Conservation (phyloP, 2,888 invertebrate genomes). For the Habrosyne pyritoides region DNA sequence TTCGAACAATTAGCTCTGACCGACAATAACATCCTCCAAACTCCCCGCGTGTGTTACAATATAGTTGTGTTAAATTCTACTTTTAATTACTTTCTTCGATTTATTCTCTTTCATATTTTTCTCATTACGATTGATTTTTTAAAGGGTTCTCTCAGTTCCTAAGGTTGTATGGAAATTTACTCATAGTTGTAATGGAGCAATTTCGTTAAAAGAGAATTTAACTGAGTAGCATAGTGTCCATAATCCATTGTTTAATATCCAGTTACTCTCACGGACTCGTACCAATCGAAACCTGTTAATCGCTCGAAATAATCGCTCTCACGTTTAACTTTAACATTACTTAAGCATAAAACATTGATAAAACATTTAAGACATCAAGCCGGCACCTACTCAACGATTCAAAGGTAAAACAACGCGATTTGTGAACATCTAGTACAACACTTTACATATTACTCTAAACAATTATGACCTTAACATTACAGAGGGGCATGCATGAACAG, state of each 20-base stretch:
- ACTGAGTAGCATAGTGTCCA: not conserved
- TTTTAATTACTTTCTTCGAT: not conserved
- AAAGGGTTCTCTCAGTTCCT: too few relatives aligned
- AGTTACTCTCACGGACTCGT: not conserved
- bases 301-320: slow-evolving; percentile 79
- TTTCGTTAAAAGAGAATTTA: not conserved
- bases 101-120: too few relatives aligned
- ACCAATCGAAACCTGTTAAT: slow-evolving; percentile 35
- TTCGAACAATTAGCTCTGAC: slow-evolving; percentile 74
- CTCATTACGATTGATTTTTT: too few relatives aligned
- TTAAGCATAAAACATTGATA: slow-evolving; percentile 80
- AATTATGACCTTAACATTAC: slow-evolving; percentile 75
- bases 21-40: slow-evolving; percentile 19
- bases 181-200: not conserved
- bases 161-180: not conserved
- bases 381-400: slow-evolving; percentile 58
- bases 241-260: not conserved
- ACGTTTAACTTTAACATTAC: slow-evolving; percentile 60
- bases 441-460: slow-evolving; percentile 62
- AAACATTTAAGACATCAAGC: slow-evolving; percentile 59
- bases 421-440: slow-evolving; percentile 59
- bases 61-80: not conserved
- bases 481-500: slow-evolving; percentile 66
- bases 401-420: slow-evolving; percentile 54
- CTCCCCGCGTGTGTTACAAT: not conserved